Evolutionary conservation across 2,113 vertebrate species (phyloP), one percentile per base, ranked within the genome.

Genomic region (Eptesicus fuscus): DNA sequence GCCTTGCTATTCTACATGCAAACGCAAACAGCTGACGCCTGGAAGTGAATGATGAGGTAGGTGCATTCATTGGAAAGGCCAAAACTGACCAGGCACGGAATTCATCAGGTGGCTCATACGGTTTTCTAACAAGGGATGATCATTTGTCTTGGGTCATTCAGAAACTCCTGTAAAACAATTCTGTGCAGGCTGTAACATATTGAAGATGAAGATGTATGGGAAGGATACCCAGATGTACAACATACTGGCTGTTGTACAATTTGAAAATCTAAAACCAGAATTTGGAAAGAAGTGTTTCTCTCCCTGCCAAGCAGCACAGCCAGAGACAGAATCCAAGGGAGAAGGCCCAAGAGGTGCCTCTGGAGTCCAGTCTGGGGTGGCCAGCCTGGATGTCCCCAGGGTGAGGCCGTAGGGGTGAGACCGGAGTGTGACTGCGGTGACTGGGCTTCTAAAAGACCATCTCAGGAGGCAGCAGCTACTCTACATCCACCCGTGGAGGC

Each of bases 241-340:
- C 67, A 93, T 69, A 59, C 65, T 95, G 90, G 85, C 91, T 83
- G 37, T 85, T 92, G 77, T 70, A 44, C 83, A 90, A 90, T 78
- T 88, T 70, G 30, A 92, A 95, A 95, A 92, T 86, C 77, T 88
- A 89, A 96, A 96, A 63, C 37, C 70, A 51, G 49, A 93, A 83
- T 97, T 96, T 95, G 92, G 84, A 95, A 94, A 95, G 92, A 91
- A 93, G 17, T 51, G 13, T 63, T 74, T 90, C 56, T 79, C n/a
- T 59, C 30, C 49, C 51, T 85, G 88, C 95, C 92, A 96, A 95
- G 80, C 59, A 93, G 47, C 49, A 65, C 11, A 88, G 87, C 65
- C 87, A 92, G 89, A 92, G 76, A 47, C 40, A 77, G 69, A 63
- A 83, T 90, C 73, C 16, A 65, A 49, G n/a, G 25, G 13, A 92